phyloP scores from a whole-genome alignment of 2,113 vertebrate genomes.

The Rutilus rutilus region DNA sequence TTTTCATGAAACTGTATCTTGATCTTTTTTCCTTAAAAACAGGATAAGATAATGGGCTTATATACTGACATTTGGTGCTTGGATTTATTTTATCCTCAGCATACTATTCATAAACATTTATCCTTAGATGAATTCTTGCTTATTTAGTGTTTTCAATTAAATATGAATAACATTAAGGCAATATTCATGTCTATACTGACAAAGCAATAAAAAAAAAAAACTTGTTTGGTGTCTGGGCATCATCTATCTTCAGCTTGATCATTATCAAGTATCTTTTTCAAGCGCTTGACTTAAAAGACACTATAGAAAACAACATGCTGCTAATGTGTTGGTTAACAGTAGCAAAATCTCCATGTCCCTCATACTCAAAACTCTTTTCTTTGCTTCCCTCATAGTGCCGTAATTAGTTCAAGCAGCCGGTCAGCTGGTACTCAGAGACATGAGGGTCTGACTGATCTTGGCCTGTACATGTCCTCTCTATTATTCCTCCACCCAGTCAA shows the following conservation, averaged over 20 bases:
- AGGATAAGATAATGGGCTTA: not conserved
- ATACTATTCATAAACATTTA: not conserved
- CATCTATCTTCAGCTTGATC: not conserved
- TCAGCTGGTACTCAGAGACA: slow-evolving; percentile 53
- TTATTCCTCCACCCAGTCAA: slow-evolving; percentile 52
- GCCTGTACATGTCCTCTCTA: slow-evolving; percentile 47
- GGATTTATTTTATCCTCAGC: not conserved
- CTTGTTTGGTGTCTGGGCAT: not conserved
- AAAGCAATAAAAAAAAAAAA: not conserved
- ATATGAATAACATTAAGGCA: not conserved
- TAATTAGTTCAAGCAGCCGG: slow-evolving; percentile 49
- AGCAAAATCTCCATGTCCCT: slow-evolving; percentile 18
- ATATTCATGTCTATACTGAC: not conserved
- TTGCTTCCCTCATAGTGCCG: slow-evolving; percentile 31
- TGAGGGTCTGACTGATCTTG: slow-evolving; percentile 67
- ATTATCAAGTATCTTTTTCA: slow-evolving; percentile 35
- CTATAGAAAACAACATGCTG: not conserved
- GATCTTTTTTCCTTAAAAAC: not conserved
- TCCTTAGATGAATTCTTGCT: not conserved
- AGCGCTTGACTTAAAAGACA: not conserved
- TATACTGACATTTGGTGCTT: not conserved
- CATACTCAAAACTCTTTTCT: slow-evolving; percentile 25
- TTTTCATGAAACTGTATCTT: not conserved
- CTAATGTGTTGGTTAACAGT: slow-evolving; percentile 1
- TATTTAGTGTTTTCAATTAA: not conserved